Evolutionary conservation across 1,140 invertebrate species (phyloP), one percentile per base, ranked within the genome.

Genomic region (Helicorthomorpha holstii): DNA sequence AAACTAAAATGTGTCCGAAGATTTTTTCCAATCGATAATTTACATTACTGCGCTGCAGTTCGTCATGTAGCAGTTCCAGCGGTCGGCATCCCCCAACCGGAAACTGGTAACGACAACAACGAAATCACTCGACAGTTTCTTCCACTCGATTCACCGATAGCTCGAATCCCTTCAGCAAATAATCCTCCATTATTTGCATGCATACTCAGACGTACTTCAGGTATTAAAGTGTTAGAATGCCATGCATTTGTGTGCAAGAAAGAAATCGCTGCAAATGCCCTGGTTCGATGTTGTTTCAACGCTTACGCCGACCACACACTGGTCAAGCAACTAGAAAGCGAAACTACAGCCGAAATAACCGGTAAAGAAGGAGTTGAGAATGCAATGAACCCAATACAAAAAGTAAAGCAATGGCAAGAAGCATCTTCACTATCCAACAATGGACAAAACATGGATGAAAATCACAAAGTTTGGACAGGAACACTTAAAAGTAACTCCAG

Each of bases 221-320:
- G 95, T n/a, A 94, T 97, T 57, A 98, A 97, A 72, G 91, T 98
- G 14, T 74, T 98, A 12, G 95, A 99, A 71, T 99, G 95, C 74
- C 94, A 98, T 71, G 91, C 91, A 25, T 99, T 98, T 68, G 91
- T 99, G 59, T 97, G 93, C 69, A 93, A 92, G 61, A 77, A 88
- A 44, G 90, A 93, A 68, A 86, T 89, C 65, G 89, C 90, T 3
- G 89, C 89, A 29, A 94, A 94, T 64, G 90, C 90, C 51, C 73
- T 93, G 60, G 89, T 94, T 34, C 72, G 87, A 25, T 93, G 89
- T 67, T 93, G 89, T 69, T 94, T 94, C 66, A 89, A 93, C 68
- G 86, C 90, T 23, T 93, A 93, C 66, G 89, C 89, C 0, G 89
- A 93, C 68, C 89, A 85, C 56, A 88, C 85, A 51, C 91, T 92